Evolutionary conservation across 2,888 invertebrate genomes (phyloP).

Genomic region (Melitaea athalia): DNA sequence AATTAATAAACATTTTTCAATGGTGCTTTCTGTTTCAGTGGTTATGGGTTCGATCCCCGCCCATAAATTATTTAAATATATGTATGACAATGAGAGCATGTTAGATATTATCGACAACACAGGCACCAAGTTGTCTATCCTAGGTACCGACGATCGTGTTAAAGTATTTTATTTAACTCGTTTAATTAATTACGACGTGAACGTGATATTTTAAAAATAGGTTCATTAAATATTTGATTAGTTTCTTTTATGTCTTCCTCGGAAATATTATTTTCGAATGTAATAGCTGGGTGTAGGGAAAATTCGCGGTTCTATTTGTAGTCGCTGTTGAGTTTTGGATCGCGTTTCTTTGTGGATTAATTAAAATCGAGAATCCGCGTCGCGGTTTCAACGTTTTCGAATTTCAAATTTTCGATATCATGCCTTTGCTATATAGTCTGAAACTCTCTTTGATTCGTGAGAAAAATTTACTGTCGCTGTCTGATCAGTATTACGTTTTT

Average conservation of each 20-base stretch:
- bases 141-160: too few species aligned
- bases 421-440: not conserved
- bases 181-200: too few species aligned
- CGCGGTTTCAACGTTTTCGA: conserved; percentile 12
- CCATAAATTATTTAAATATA: too few species aligned
- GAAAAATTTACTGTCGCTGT: not conserved
- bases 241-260: not conserved
- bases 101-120: too few species aligned
- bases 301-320: not conserved
- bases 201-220: too few species aligned
- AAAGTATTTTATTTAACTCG: too few species aligned
- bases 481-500: not conserved
- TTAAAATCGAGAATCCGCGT: conserved; percentile 15
- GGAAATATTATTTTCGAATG: not conserved
- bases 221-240: not conserved
- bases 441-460: not conserved
- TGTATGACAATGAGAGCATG: too few species aligned
- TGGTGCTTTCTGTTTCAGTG: too few species aligned
- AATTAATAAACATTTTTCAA: too few species aligned
- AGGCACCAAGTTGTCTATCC: too few species aligned
- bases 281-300: not conserved
- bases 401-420: conserved; percentile 10
- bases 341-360: conserved; percentile 17
- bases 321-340: conserved; percentile 13
- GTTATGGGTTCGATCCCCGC: too few species aligned